Conservation (phyloP, 2,113 vertebrate species). For the Oreotrochilus melanogaster region DNA sequence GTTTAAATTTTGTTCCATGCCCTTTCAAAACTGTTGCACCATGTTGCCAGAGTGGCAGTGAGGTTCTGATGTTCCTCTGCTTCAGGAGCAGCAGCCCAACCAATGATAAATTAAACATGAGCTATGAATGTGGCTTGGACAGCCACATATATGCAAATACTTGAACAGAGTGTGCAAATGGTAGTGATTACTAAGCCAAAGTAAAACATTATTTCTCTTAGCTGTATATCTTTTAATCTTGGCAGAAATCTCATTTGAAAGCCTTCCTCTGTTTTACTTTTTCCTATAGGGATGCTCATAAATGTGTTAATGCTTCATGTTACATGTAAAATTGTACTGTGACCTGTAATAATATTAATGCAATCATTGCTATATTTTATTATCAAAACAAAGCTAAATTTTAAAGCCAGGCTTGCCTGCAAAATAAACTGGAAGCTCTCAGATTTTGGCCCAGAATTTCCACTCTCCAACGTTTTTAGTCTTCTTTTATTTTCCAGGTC, state of each 20-base stretch:
- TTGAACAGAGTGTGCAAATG: not conserved
- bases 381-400: not conserved
- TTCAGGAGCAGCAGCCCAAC: not conserved
- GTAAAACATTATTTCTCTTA: not conserved
- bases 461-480: not conserved
- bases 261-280: not conserved
- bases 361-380: not conserved
- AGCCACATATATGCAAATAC: not conserved
- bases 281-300: not conserved
- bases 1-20: not conserved
- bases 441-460: constrained; percentile 15
- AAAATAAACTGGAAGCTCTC: constrained; percentile 3
- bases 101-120: not conserved
- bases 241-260: not conserved
- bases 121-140: not conserved
- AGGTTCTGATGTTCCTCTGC: not conserved
- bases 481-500: constrained; percentile 58
- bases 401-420: not conserved
- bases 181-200: not conserved
- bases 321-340: not conserved
- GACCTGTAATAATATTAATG: not conserved
- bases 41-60: not conserved
- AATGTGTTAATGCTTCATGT: not conserved
- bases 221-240: not conserved
- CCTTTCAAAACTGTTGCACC: not conserved